Conservation (phyloP, 2,888 invertebrate species). For the Cantharis flavilabris region DNA sequence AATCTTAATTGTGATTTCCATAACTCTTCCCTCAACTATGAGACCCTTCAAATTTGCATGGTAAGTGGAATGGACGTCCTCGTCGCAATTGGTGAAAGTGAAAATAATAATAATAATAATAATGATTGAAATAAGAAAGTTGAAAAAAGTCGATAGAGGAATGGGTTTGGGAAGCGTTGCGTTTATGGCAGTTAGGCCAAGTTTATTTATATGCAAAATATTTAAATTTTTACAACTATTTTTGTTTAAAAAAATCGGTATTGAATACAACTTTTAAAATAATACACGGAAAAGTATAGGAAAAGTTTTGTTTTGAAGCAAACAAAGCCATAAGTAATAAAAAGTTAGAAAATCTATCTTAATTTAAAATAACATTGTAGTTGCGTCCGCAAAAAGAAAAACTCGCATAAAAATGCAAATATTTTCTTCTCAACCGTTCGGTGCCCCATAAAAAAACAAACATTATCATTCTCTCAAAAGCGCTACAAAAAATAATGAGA, state of each 20-base stretch:
- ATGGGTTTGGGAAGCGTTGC: neutral
- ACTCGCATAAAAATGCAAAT: conserved; percentile 53
- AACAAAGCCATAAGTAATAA: conserved; percentile 40
- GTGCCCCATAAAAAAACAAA: conserved; percentile 47
- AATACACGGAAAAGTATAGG: conserved; percentile 2
- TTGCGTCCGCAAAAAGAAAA: conserved; percentile 46
- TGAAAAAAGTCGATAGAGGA: neutral
- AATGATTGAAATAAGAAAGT: no score
- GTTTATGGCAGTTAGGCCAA: neutral
- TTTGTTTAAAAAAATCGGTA: neutral
- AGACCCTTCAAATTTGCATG: neutral
- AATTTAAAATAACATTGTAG: conserved; percentile 48
- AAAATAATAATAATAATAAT: neutral
- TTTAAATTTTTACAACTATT: neutral
- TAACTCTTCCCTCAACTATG: neutral
- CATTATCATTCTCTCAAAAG: conserved; percentile 50
- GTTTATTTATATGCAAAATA: neutral
- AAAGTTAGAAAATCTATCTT: conserved; percentile 45
- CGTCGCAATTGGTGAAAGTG: neutral
- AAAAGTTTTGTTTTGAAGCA: conserved; percentile 28
- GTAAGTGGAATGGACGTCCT: neutral
- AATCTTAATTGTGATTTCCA: neutral
- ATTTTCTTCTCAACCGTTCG: conserved; percentile 41
- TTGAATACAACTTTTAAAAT: conserved; percentile 7
- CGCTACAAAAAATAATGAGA: conserved; percentile 51